Evolutionary conservation across 2,113 vertebrate genomes (phyloP).

Genomic region (human): DNA sequence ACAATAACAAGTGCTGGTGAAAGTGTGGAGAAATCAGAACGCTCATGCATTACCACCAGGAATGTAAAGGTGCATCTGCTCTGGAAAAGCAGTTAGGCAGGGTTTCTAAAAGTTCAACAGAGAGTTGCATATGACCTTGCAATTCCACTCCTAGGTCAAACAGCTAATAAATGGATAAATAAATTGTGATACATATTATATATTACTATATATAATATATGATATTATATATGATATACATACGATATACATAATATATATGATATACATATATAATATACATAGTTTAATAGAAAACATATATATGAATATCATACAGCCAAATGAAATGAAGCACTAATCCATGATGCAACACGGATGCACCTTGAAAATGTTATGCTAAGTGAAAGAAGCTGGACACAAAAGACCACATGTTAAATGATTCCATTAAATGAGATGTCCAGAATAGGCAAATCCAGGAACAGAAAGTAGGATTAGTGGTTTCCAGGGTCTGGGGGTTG

Average conservation of each 20-base stretch:
- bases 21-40: too few species aligned
- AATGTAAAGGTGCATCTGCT: too few species aligned
- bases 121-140: too few species aligned
- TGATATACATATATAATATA: not conserved
- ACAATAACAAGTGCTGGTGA: too few species aligned
- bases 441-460: not conserved
- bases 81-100: too few species aligned
- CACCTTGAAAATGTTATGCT: not conserved
- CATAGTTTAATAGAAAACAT: not conserved
- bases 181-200: too few species aligned
- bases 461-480: not conserved
- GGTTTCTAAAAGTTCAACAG: too few species aligned
- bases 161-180: not conserved
- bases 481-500: too few species aligned
- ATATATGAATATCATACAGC: not conserved
- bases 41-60: too few species aligned
- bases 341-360: too few species aligned
- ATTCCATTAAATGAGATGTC: not conserved
- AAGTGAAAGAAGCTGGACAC: not conserved
- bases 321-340: not conserved
- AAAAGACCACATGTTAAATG: not conserved
- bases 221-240: not conserved
- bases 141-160: not conserved
- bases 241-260: not conserved
- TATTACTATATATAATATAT: not conserved